Percentiles rank a stretch among this genome's conserved stretches.
Evolutionary conservation across 2,888 invertebrate genomes (phyloP).

Genomic region (Galeruca laticollis): DNA sequence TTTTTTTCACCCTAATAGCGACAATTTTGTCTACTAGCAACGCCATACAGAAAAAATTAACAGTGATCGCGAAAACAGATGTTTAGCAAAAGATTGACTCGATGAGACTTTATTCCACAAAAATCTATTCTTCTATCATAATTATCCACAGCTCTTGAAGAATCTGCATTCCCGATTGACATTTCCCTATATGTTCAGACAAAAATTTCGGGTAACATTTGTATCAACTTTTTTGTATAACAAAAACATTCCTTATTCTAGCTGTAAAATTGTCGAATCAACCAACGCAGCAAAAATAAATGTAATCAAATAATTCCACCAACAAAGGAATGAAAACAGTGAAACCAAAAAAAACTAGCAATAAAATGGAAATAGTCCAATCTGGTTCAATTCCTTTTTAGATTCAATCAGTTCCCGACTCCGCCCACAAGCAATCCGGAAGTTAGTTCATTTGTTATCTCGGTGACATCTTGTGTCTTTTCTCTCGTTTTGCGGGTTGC

Average conservation of each 20-base stretch:
- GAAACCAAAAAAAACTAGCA: slow-evolving; percentile 29
- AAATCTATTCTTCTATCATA: too few relatives aligned
- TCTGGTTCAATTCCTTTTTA: slow-evolving; percentile 54
- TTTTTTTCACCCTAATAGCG: too few relatives aligned
- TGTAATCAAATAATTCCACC: slow-evolving; percentile 21
- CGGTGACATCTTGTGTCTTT: slow-evolving; percentile 59
- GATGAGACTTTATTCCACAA: too few relatives aligned
- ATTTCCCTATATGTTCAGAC: too few relatives aligned
- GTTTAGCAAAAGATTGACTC: too few relatives aligned
- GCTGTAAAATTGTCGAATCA: slow-evolving; percentile 1
- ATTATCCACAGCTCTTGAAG: too few relatives aligned
- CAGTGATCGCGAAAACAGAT: too few relatives aligned
- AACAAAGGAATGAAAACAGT: slow-evolving; percentile 20
- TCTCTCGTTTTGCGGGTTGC: slow-evolving; percentile 60
- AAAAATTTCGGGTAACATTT: neutral
- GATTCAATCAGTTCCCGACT: slow-evolving; percentile 60
- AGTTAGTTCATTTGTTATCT: slow-evolving; percentile 63
- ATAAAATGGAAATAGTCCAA: slow-evolving; percentile 55
- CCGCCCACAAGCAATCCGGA: slow-evolving; percentile 58
- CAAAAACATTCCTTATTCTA: neutral
- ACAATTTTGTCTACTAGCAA: too few relatives aligned
- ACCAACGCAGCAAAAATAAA: slow-evolving; percentile 23
- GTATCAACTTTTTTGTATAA: neutral
- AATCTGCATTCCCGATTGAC: too few relatives aligned
- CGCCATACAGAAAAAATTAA: too few relatives aligned